Percentiles rank a stretch among this genome's conserved stretches.
Conservation (phyloP, 2,888 invertebrate species). For the Nemapogon koenigi region DNA sequence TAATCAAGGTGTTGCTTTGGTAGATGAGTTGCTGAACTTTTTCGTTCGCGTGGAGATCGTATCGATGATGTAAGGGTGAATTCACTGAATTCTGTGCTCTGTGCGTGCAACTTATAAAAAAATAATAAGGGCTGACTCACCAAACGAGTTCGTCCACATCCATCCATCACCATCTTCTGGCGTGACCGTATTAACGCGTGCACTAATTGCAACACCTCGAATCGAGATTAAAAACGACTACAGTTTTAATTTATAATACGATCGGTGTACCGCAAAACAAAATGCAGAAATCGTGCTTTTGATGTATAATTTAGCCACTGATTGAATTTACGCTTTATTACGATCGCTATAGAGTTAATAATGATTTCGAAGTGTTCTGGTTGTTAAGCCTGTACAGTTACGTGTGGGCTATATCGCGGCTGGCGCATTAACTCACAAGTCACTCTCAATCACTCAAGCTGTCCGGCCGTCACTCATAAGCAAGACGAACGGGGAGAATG, state of each 20-base stretch:
- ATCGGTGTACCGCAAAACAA: constrained; percentile 9
- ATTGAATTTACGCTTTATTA: constrained; percentile 3
- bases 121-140: too few species aligned
- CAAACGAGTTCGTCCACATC: not conserved
- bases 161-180: not conserved
- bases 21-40: too few species aligned
- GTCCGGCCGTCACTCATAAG: constrained; percentile 63
- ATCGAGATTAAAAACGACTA: constrained; percentile 37
- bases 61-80: too few species aligned
- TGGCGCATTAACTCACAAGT: constrained; percentile 61
- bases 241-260: constrained; percentile 48
- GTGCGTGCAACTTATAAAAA: too few species aligned
- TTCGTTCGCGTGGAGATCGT: too few species aligned
- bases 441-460: constrained; percentile 64
- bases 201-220: constrained; percentile 46
- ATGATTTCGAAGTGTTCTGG: constrained; percentile 23
- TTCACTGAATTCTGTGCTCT: too few species aligned
- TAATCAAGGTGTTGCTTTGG: too few species aligned
- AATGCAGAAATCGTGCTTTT: constrained; percentile 7
- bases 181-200: constrained; percentile 21
- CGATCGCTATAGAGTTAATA: constrained; percentile 25
- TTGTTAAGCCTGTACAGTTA: constrained; percentile 28
- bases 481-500: constrained; percentile 58
- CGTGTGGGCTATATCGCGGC: constrained; percentile 31
- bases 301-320: constrained; percentile 2